Conservation (phyloP, 2,113 vertebrate genomes). For the Fregetta grallaria region DNA sequence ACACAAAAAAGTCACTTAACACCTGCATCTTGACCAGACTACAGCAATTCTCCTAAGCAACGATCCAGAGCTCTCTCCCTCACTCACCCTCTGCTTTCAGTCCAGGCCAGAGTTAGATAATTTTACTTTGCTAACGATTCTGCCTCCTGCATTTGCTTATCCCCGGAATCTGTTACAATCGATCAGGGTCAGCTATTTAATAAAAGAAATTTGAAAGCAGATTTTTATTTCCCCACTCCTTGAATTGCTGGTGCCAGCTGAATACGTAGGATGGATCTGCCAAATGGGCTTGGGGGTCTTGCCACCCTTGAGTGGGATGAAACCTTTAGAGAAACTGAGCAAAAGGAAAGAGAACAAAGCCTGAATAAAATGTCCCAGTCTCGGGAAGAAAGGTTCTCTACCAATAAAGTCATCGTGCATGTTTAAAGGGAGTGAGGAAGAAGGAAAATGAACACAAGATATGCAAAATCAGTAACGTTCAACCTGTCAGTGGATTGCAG, state of each 20-base stretch:
- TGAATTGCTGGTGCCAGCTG: conserved; percentile 38
- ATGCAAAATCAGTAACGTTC: conserved; percentile 87
- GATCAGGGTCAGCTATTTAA: not conserved
- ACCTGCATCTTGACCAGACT: not conserved
- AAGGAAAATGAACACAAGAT: conserved; percentile 86
- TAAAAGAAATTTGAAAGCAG: not conserved
- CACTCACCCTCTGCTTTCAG: not conserved
- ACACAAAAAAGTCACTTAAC: not conserved
- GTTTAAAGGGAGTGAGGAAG: conserved; percentile 51
- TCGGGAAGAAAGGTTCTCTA: conserved; percentile 48
- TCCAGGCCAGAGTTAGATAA: not conserved
- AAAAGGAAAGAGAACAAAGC: conserved; percentile 33
- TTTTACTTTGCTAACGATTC: not conserved
- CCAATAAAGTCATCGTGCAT: conserved; percentile 10
- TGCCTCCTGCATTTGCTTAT: not conserved
- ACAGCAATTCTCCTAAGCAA: not conserved
- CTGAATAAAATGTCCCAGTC: conserved; percentile 6
- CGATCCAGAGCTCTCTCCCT: not conserved
- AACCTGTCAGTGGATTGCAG: conserved; percentile 65
- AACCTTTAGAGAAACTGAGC: conserved; percentile 25
- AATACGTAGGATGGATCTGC: not conserved
- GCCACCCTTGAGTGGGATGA: not conserved
- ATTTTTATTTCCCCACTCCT: not conserved
- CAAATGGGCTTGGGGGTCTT: not conserved
- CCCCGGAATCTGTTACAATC: not conserved